Evolutionary conservation across 1,140 invertebrate species (phyloP).

Genomic region (Caenorhabditis briggsae): DNA sequence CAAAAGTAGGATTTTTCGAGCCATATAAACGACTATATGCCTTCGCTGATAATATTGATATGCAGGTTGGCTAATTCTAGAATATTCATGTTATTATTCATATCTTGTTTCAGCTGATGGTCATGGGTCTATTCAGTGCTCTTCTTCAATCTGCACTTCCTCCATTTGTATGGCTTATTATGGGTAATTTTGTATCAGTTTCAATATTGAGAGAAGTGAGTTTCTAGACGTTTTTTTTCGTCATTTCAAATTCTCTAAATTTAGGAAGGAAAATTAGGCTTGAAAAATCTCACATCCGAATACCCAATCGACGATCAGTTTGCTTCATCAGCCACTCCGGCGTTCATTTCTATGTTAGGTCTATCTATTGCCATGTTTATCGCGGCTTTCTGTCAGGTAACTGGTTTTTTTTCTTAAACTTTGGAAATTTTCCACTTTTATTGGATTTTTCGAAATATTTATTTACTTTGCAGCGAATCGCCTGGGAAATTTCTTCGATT

Average conservation of each 20-base stretch:
- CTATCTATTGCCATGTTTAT: constrained; percentile 73
- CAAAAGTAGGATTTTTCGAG: constrained; percentile 41
- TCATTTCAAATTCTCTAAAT: neutral
- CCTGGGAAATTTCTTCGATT: constrained; percentile 74
- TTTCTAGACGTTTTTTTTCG: neutral
- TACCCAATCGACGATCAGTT: constrained; percentile 70
- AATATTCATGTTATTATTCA: neutral
- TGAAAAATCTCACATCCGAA: constrained; percentile 58
- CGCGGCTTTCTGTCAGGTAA: constrained; percentile 75
- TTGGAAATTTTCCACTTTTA: neutral
- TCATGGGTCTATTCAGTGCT: constrained; percentile 71
- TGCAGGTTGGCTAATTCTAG: constrained; percentile 42
- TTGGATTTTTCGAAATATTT: constrained; percentile 41
- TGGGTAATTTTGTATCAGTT: constrained; percentile 75
- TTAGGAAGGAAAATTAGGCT: constrained; percentile 51
- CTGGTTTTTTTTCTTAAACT: constrained; percentile 49
- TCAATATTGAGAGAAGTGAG: constrained; percentile 70
- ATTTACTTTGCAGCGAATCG: constrained; percentile 67
- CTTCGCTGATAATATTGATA: constrained; percentile 66
- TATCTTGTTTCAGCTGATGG: constrained; percentile 68
- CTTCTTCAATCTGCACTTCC: constrained; percentile 74
- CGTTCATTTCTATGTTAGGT: constrained; percentile 73
- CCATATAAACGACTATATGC: constrained; percentile 60
- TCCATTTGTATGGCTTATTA: constrained; percentile 76
- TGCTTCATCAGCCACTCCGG: constrained; percentile 69